Evolutionary conservation across 1,140 invertebrate species (phyloP).

Genomic region (Protaetia brevitarsis): DNA sequence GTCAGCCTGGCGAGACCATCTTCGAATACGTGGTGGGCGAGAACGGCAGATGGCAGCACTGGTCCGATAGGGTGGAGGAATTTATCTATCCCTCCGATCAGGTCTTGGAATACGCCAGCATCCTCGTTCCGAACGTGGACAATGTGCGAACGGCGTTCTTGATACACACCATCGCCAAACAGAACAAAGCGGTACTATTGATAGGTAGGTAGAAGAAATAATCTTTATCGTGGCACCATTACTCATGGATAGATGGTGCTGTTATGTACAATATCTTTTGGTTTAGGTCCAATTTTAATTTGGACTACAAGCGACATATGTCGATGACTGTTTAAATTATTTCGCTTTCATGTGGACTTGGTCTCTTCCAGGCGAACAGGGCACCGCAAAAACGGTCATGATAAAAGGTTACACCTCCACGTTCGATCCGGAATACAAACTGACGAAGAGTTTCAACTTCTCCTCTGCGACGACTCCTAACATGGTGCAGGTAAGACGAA

Average conservation of each 20-base stretch:
- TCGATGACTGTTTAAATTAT: too few species aligned
- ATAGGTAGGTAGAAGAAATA: slow-evolving; percentile 64
- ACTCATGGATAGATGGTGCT: too few species aligned
- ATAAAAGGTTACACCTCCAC: slow-evolving; percentile 75
- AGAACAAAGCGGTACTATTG: slow-evolving; percentile 76
- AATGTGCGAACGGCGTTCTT: slow-evolving; percentile 83
- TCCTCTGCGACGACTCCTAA: slow-evolving; percentile 86
- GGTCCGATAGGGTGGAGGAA: slow-evolving; percentile 68
- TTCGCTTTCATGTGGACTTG: too few species aligned
- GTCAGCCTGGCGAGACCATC: slow-evolving; percentile 66
- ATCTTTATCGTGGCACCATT: background rate
- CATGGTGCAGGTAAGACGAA: slow-evolving; percentile 73
- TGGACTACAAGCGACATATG: too few species aligned
- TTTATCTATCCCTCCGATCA: slow-evolving; percentile 74
- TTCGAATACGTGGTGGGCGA: slow-evolving; percentile 80
- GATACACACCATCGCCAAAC: slow-evolving; percentile 75
- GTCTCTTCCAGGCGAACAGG: slow-evolving; percentile 75
- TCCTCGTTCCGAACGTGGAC: slow-evolving; percentile 86
- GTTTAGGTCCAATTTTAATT: too few species aligned
- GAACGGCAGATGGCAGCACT: slow-evolving; percentile 77
- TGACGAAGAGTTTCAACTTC: slow-evolving; percentile 82
- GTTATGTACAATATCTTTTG: too few species aligned
- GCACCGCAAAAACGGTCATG: slow-evolving; percentile 91
- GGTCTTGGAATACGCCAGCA: slow-evolving; percentile 73
- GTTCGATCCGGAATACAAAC: slow-evolving; percentile 75